phyloP scores from a whole-genome alignment of 2,113 vertebrate genomes.

The Columba janthina region DNA sequence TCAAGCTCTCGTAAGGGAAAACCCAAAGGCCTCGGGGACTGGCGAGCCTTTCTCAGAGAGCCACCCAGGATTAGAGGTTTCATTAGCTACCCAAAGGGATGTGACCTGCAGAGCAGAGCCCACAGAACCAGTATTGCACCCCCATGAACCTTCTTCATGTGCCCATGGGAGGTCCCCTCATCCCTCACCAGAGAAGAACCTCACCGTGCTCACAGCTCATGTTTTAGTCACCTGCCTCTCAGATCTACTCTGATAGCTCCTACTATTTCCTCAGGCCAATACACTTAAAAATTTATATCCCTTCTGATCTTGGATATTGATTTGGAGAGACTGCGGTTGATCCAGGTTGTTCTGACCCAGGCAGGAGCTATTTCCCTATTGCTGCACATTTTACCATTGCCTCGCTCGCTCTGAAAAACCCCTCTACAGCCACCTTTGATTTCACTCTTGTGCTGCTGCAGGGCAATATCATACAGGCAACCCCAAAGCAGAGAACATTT shows the following conservation, averaged over 20 bases:
- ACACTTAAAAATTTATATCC: not conserved
- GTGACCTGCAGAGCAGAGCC: not conserved
- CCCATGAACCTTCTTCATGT: rapidly evolving
- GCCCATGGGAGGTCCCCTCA: rapidly evolving
- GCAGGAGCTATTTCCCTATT: not conserved
- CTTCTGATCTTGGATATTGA: not conserved
- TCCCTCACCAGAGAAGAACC: not conserved
- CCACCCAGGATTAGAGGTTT: not conserved
- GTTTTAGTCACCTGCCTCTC: not conserved
- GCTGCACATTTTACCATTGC: not conserved
- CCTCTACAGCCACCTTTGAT: not conserved
- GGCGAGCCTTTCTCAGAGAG: not conserved
- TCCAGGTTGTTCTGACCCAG: not conserved
- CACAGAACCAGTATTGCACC: not conserved
- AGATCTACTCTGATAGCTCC: not conserved
- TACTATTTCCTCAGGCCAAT: not conserved
- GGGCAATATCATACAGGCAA: not conserved
- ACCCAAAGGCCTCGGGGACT: not conserved
- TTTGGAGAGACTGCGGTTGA: not conserved
- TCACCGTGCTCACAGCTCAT: rapidly evolving
- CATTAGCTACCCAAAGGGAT: not conserved
- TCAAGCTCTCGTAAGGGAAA: not conserved
- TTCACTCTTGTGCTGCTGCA: not conserved
- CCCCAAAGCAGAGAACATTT: not conserved
- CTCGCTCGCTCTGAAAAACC: not conserved